phyloP scores from a whole-genome alignment of 2,113 vertebrate species.

The Notarius lentiginosus region DNA sequence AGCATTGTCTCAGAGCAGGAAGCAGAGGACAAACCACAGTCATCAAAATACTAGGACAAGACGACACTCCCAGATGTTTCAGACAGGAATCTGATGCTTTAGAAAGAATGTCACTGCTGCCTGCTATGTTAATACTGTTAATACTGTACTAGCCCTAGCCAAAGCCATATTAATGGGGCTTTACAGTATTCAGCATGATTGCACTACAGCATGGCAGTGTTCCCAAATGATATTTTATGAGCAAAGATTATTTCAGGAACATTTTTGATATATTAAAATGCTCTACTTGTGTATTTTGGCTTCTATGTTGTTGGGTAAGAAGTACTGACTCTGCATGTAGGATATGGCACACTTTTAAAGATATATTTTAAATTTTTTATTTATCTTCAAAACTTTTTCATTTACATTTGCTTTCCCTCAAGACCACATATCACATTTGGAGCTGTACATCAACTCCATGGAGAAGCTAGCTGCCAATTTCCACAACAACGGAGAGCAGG shows the following conservation, averaged over 20 bases:
- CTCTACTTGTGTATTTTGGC: background rate
- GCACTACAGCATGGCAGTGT: background rate
- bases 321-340: background rate
- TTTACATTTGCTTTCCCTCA: background rate
- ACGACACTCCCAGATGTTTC: background rate
- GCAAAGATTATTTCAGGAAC: background rate
- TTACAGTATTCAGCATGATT: background rate
- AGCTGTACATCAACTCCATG: slow-evolving; percentile 66
- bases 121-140: background rate
- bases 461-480: slow-evolving; percentile 71
- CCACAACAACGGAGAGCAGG: slow-evolving; percentile 64
- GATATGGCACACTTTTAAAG: background rate
- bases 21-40: background rate
- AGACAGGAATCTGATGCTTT: background rate
- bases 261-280: background rate
- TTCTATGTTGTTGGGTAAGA: background rate
- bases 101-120: background rate
- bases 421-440: slow-evolving; percentile 70
- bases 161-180: background rate
- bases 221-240: background rate
- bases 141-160: background rate
- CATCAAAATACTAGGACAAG: background rate
- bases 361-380: background rate
- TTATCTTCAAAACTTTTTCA: background rate
- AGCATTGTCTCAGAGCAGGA: background rate